These are phyloP conservation scores for Sciaenops ocellatus DNA, from an alignment of 2,797 vertebrate genomes.

Conservation along the genomic window DNA sequence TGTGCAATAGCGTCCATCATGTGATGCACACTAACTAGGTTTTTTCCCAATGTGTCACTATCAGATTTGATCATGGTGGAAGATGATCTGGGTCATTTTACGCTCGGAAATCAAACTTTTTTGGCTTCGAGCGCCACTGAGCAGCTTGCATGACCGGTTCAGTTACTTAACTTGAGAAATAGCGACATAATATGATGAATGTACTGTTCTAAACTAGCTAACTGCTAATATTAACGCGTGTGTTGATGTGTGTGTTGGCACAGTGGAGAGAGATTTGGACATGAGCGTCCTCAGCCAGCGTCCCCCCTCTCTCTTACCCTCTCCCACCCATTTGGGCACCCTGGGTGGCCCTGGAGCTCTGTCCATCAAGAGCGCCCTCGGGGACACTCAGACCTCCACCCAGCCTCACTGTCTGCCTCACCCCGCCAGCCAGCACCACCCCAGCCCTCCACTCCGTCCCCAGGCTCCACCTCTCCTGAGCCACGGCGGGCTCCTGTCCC, in stretches of 20 bases:
- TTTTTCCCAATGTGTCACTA: no score
- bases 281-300: conserved; percentile 92
- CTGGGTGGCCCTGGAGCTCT: conserved; percentile 79
- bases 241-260: conserved; percentile 17
- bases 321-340: conserved; percentile 83
- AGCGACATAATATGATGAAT: no score
- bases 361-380: conserved; percentile 68
- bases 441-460: conserved; percentile 90
- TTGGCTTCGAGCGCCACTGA: no score
- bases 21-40: no score
- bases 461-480: conserved; percentile 91
- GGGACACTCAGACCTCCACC: conserved; percentile 67
- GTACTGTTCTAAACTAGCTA: no score
- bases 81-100: no score
- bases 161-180: no score
- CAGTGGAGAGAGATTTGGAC: conserved; percentile 96
- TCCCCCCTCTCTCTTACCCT: conserved; percentile 85
- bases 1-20: no score
- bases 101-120: no score
- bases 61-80: no score
- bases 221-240: no score
- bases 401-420: conserved; percentile 85
- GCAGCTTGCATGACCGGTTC: no score
- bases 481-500: conserved; percentile 90
- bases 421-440: conserved; percentile 91